A percentile compares a stretch with the other conserved stretches of the same genome.
Conservation (phyloP, 2,888 invertebrate species). For the Lycia hirtaria region DNA sequence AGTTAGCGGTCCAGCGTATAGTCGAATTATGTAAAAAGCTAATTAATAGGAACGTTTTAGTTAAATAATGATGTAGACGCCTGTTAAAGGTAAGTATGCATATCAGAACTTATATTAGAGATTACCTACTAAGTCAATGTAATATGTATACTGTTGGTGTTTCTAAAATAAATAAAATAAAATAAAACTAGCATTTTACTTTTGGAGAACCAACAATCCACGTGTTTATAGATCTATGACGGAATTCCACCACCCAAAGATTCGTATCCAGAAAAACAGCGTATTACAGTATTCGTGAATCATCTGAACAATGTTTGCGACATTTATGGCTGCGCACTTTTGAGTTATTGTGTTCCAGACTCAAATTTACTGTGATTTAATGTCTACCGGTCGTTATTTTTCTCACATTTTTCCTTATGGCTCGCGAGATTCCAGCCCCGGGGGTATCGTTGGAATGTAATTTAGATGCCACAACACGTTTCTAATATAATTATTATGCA, state of each 20-base stretch:
- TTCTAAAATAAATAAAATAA: no score
- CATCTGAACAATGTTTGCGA: constrained; percentile 78
- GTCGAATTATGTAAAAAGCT: no score
- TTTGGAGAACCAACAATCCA: no score
- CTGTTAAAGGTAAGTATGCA: no score
- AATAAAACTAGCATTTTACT: no score
- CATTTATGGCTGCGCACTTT: constrained; percentile 76
- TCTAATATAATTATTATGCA: constrained; percentile 40
- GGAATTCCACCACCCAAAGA: constrained; percentile 33
- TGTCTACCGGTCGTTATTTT: constrained; percentile 67
- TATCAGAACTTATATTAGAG: no score
- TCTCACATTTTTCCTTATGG: constrained; percentile 57
- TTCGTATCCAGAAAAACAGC: constrained; percentile 59
- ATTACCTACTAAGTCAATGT: no score
- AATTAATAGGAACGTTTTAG: no score
- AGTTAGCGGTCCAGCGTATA: no score
- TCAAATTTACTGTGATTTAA: constrained; percentile 79
- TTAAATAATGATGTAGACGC: no score
- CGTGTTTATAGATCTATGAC: no score
- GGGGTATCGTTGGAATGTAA: constrained; percentile 41
- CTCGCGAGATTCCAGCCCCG: constrained; percentile 38
- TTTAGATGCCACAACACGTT: constrained; percentile 44
- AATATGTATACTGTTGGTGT: no score
- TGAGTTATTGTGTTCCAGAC: constrained; percentile 78
- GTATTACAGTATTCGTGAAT: constrained; percentile 76